phyloP scores from a whole-genome alignment of 2,797 vertebrate genomes.

The Epinephelus malabaricus region DNA sequence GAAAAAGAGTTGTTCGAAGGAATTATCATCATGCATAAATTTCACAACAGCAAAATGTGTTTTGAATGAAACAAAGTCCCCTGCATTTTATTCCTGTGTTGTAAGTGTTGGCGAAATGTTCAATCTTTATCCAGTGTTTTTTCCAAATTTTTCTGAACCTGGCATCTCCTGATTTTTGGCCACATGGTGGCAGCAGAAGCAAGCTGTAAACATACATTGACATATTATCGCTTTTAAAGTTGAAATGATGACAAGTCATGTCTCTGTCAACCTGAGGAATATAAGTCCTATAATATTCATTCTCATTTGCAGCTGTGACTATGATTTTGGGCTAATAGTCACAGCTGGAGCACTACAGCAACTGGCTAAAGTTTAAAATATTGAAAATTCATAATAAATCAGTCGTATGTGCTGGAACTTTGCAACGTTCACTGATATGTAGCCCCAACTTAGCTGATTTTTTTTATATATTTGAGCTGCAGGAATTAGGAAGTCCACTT shows the following conservation, averaged over 20 bases:
- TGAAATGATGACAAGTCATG: neutral
- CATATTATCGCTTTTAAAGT: neutral
- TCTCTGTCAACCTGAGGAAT: neutral
- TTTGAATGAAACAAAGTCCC: neutral
- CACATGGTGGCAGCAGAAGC: neutral
- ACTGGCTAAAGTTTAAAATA: too few relatives aligned
- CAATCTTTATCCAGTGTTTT: neutral
- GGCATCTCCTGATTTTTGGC: neutral
- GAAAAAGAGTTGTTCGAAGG: slow-evolving; percentile 38
- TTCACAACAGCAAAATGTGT: slow-evolving; percentile 1
- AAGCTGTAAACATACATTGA: slow-evolving; percentile 1
- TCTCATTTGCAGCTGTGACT: too few relatives aligned
- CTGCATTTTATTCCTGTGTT: neutral
- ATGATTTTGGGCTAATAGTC: too few relatives aligned
- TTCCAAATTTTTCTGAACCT: neutral
- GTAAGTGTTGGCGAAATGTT: neutral
- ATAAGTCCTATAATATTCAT: too few relatives aligned
- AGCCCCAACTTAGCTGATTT: too few relatives aligned
- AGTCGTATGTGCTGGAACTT: too few relatives aligned
- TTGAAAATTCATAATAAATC: too few relatives aligned
- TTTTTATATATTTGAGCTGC: too few relatives aligned
- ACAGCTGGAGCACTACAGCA: too few relatives aligned
- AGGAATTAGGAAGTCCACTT: too few relatives aligned
- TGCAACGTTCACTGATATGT: too few relatives aligned
- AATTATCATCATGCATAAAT: neutral